phyloP scores from a whole-genome alignment of 2,888 invertebrate genomes.

The Fabriciana adippe region DNA sequence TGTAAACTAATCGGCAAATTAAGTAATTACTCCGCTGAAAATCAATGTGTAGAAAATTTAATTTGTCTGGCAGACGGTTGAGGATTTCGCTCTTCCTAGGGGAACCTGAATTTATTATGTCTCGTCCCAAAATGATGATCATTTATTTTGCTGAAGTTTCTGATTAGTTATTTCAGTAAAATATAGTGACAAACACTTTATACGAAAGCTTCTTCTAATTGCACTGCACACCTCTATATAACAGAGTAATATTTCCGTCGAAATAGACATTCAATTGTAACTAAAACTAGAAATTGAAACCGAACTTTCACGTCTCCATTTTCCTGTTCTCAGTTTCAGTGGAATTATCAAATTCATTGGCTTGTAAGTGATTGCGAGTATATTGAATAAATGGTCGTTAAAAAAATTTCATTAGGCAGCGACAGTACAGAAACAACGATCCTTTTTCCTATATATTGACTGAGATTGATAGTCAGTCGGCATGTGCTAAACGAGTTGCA shows the following conservation, averaged over 20 bases:
- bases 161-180: constrained; percentile 24
- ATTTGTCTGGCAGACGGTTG: constrained; percentile 61
- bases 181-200: not conserved
- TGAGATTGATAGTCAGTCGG: constrained; percentile 79
- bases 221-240: not conserved
- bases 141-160: constrained; percentile 24
- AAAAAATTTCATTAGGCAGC: constrained; percentile 69
- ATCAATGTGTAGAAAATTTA: constrained; percentile 75
- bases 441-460: constrained; percentile 78
- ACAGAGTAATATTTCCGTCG: too few relatives aligned
- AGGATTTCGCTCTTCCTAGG: constrained; percentile 53
- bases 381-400: constrained; percentile 49
- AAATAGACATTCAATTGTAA: too few relatives aligned
- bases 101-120: constrained; percentile 28
- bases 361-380: constrained; percentile 24
- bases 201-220: constrained; percentile 1
- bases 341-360: not conserved
- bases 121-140: constrained; percentile 23
- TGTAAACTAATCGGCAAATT: constrained; percentile 74
- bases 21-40: constrained; percentile 71
- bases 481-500: constrained; percentile 75
- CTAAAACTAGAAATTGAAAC: too few relatives aligned
- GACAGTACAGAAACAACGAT: constrained; percentile 66
- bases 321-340: not conserved
- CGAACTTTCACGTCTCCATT: not conserved